Evolutionary conservation across 2,888 invertebrate species (phyloP).

Genomic region (Andrena bucephala): DNA sequence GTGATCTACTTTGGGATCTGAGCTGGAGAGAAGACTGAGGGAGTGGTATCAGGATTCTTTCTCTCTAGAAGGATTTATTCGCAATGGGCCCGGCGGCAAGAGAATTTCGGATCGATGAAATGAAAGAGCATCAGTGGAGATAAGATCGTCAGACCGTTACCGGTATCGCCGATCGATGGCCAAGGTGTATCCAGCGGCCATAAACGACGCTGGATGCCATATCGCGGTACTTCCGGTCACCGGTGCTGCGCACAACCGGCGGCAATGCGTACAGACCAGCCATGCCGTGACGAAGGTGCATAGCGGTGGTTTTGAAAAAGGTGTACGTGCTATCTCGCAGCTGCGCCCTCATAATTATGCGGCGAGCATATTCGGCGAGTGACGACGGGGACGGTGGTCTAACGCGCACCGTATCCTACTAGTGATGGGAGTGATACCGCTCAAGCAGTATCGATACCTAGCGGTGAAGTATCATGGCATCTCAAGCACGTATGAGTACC

Average conservation of each 20-base stretch:
- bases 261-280: constrained; percentile 18
- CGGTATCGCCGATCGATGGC: constrained; percentile 13
- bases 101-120: not conserved
- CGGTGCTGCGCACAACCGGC: constrained; percentile 7
- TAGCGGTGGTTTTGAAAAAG: constrained; percentile 63
- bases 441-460: too few species aligned
- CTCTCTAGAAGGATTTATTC: too few species aligned
- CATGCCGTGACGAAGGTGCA: constrained; percentile 28
- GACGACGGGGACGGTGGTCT: constrained; percentile 50
- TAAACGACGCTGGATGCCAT: constrained; percentile 39
- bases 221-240: constrained; percentile 58
- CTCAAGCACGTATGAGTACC: too few species aligned
- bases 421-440: too few species aligned
- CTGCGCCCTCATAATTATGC: constrained; percentile 68
- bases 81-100: too few species aligned
- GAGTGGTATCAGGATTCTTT: too few species aligned
- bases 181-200: constrained; percentile 11
- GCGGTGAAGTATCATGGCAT: too few species aligned
- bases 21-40: too few species aligned
- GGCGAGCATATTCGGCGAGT: constrained; percentile 63
- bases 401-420: constrained; percentile 24
- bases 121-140: not conserved
- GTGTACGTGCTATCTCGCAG: constrained; percentile 68
- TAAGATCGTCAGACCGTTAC: constrained; percentile 22
- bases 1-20: too few species aligned